Evolutionary conservation across 2,797 vertebrate genomes (phyloP).

Genomic region (Paguma larvata): DNA sequence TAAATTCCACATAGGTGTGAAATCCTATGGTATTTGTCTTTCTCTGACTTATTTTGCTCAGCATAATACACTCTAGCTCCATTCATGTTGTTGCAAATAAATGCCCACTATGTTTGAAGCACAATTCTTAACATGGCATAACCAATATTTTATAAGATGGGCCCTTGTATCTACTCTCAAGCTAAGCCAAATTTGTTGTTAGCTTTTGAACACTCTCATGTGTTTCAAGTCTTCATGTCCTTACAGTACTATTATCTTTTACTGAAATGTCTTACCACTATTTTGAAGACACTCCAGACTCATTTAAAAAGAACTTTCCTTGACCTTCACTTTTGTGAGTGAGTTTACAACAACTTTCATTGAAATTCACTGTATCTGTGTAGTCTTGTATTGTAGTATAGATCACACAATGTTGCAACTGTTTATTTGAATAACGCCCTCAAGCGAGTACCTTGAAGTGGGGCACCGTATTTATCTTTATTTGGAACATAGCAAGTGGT

Average conservation of each 20-base stretch:
- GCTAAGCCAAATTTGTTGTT: neutral
- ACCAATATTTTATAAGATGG: neutral
- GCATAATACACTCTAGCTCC: no score
- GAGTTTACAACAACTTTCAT: neutral
- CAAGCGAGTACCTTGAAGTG: neutral
- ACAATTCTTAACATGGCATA: neutral
- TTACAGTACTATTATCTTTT: neutral
- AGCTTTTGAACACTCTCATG: neutral
- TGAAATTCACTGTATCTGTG: neutral
- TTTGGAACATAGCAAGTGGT: neutral
- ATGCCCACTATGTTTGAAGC: neutral
- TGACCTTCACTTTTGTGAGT: neutral
- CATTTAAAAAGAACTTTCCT: neutral
- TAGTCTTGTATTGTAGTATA: neutral
- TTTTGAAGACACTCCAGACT: neutral
- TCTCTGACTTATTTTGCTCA: no score
- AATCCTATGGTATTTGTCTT: no score
- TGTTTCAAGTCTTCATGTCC: neutral
- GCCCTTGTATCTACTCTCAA: neutral
- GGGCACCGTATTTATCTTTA: neutral
- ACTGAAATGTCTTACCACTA: neutral
- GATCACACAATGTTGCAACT: neutral
- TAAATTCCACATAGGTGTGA: no score
- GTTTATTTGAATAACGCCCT: neutral
- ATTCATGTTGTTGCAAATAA: no score